phyloP scores from a whole-genome alignment of 1,140 invertebrate genomes.

The Mesaphorura yosii region DNA sequence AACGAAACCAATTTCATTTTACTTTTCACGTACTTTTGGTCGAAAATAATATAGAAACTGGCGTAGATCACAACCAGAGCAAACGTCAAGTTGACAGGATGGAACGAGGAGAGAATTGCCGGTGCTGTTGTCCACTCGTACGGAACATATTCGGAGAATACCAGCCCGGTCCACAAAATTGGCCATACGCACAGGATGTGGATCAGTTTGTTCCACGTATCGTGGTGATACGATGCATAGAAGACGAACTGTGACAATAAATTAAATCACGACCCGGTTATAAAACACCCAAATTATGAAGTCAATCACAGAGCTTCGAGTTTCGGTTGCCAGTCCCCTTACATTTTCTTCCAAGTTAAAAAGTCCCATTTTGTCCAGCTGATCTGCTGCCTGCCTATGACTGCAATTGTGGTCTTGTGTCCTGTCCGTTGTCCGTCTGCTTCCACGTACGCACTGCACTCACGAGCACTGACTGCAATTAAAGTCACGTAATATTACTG shows the following conservation, averaged over 20 bases:
- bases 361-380: too few species aligned
- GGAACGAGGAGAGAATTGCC: conserved; percentile 2
- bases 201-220: conserved; percentile 27
- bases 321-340: too few species aligned
- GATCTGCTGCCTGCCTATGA: too few species aligned
- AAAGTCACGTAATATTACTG: too few species aligned
- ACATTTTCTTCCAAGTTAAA: too few species aligned
- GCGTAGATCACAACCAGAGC: conserved; percentile 22
- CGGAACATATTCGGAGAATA: conserved; percentile 24
- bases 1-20: neutral
- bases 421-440: too few species aligned
- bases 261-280: too few species aligned
- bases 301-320: too few species aligned
- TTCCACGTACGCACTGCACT: too few species aligned
- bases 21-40: conserved; percentile 21
- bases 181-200: conserved; percentile 32
- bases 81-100: conserved; percentile 29
- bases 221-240: conserved; percentile 32
- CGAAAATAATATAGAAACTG: conserved; percentile 21
- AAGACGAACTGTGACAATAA: conserved; percentile 26
- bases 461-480: too few species aligned
- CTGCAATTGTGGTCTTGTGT: too few species aligned
- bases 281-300: too few species aligned
- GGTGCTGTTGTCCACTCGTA: neutral
- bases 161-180: conserved; percentile 28